Evolutionary conservation across 2,113 vertebrate species (phyloP), one percentile per base, ranked within the genome.

Genomic region (Myiopsitta monachus): DNA sequence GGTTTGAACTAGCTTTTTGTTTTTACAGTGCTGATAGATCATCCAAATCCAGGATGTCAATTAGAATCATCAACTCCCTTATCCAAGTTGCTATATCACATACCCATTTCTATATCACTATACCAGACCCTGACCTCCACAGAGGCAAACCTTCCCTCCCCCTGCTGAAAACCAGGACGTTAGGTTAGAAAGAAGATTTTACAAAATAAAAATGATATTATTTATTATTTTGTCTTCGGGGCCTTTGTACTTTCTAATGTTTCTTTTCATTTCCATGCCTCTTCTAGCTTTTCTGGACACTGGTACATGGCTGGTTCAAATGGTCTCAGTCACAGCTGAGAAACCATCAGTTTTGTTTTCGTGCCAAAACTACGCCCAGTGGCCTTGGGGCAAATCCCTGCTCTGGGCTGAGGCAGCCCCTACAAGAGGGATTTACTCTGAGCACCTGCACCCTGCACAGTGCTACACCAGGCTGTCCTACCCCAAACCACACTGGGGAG

Each of bases 341-440:
- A 75, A 87, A 83, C 47, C 6, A 12, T 6, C 18, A 3, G 24
- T 18, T 79, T 49, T 76, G 57, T 10, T 38, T 86, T 54, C 3
- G 1, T 43, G 62, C n/a, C 4, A 0, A 87, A 83, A 77, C 39
- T 0, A 2, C 30, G 62, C n/a, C 59, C 0, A 0, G 28, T 21
- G 51, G 67, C 47, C 38, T 28, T 21, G 52, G 49, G 57, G 78
- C 43, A 76, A 81, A 80, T n/a, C 43, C 39, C 33, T 7, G 3
- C 3, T 1, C 12, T 0, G 1, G 52, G 44, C 30, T 39, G 68
- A 54, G 31, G 21, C 52, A 87, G 75, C 31, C 38, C 69, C 54
- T 57, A 12, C 2, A 22, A 57, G 41, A 61, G 76, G 69, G 62
- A 63, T 76, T 69, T 83, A 21, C 57, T 21, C 1, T 7, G 59